Evolutionary conservation across 2,113 vertebrate genomes (phyloP).

Genomic region (Centropus bengalensis): DNA sequence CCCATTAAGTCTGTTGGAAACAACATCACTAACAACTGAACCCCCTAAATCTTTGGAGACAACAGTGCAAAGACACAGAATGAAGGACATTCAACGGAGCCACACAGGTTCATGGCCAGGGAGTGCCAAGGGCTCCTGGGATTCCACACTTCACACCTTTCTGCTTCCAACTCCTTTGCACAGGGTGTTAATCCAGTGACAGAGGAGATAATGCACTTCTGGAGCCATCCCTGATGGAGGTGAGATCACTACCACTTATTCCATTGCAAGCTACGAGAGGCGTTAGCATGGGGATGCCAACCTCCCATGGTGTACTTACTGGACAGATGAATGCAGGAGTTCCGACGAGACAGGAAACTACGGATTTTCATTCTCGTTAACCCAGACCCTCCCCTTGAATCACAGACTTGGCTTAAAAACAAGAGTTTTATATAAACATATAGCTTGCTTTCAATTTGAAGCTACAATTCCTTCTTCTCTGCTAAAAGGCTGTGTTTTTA

Average conservation of each 20-base stretch:
- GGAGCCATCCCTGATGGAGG: neutral
- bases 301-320: neutral
- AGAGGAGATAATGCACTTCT: neutral
- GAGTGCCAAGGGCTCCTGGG: neutral
- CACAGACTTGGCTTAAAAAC: neutral
- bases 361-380: neutral
- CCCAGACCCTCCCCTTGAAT: constrained; percentile 29
- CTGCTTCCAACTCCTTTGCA: neutral
- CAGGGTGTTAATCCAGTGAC: neutral
- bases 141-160: neutral
- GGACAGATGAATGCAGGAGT: neutral
- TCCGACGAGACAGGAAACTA: constrained; percentile 38
- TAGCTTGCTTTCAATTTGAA: neutral
- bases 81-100: neutral
- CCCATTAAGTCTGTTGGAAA: neutral
- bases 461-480: neutral
- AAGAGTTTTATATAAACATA: constrained; percentile 22
- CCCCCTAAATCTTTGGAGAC: neutral
- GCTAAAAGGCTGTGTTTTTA: neutral
- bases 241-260: neutral
- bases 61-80: neutral
- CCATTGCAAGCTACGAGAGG: neutral
- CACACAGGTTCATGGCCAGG: neutral
- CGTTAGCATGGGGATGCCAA: neutral
- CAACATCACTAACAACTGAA: neutral